phyloP scores from a whole-genome alignment of 2,888 invertebrate genomes.

The Dyspetes luteomarginatus region DNA sequence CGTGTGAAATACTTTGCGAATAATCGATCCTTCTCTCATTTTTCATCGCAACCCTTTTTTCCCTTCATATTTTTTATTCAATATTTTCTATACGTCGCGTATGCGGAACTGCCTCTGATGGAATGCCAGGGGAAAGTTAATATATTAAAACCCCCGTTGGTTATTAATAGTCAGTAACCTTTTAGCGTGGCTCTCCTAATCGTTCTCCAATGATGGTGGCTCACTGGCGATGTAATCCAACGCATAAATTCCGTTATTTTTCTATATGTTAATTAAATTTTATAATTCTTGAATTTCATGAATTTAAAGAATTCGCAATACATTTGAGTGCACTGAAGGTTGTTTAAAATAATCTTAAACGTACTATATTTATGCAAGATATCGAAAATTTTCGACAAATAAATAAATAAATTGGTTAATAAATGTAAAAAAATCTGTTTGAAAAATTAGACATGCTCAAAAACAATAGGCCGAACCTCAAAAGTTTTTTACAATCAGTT shows the following conservation, averaged over 20 bases:
- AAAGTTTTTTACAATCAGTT: too few species aligned
- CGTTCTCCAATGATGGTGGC: slow-evolving; percentile 4
- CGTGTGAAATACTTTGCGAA: slow-evolving; percentile 6
- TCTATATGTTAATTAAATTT: slow-evolving; percentile 11
- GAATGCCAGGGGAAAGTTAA: slow-evolving; percentile 31
- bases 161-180: slow-evolving; percentile 61
- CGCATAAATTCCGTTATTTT: slow-evolving; percentile 2
- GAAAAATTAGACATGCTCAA: too few species aligned
- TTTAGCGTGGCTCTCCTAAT: slow-evolving; percentile 25
- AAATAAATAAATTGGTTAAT: too few species aligned
- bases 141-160: slow-evolving; percentile 40
- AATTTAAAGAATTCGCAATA: slow-evolving; percentile 1
- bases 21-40: slow-evolving; percentile 43
- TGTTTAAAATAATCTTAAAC: too few species aligned
- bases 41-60: slow-evolving; percentile 2
- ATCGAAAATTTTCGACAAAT: too few species aligned
- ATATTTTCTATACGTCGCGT: slow-evolving; percentile 5
- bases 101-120: slow-evolving; percentile 45
- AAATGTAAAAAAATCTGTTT: too few species aligned
- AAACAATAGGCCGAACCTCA: too few species aligned
- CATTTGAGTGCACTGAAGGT: too few species aligned
- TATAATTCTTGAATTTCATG: neutral
- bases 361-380: too few species aligned
- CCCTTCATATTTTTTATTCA: slow-evolving; percentile 3
- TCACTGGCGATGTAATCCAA: slow-evolving; percentile 26